phyloP scores from a whole-genome alignment of 2,888 invertebrate species.

The Xanthorhoe designata region DNA sequence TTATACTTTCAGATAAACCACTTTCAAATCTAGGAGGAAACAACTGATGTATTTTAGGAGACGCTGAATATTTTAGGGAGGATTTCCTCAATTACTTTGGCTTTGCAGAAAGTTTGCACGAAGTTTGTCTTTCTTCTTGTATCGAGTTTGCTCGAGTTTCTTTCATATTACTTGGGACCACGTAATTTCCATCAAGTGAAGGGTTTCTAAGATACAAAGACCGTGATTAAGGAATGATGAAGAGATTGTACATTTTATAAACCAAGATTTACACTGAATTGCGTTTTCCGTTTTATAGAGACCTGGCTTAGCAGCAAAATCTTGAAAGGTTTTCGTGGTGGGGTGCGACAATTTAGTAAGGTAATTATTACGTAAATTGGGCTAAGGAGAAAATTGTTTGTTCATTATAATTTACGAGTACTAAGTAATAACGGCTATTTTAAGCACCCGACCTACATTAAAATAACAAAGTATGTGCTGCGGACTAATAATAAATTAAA shows the following conservation, averaged over 20 bases:
- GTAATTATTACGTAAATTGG: constrained; percentile 46
- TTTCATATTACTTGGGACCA: constrained; percentile 1
- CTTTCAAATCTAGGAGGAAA: background rate
- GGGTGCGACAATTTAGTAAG: constrained; percentile 38
- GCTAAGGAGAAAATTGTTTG: constrained; percentile 41
- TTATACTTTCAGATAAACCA: background rate
- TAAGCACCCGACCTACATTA: constrained; percentile 38
- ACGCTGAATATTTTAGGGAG: constrained; percentile 5
- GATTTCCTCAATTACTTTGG: constrained; percentile 15
- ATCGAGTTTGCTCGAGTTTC: constrained; percentile 14
- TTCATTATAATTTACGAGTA: constrained; percentile 46
- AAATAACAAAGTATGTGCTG: constrained; percentile 17
- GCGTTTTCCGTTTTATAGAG: background rate
- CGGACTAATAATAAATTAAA: constrained; percentile 10
- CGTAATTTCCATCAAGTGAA: constrained; percentile 29
- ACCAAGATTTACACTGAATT: background rate
- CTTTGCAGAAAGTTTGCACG: constrained; percentile 11
- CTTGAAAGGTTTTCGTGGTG: constrained; percentile 20
- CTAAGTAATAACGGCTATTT: constrained; percentile 42
- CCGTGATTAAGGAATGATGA: background rate
- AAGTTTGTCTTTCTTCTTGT: constrained; percentile 17
- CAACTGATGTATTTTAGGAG: background rate
- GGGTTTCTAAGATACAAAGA: background rate
- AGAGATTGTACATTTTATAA: background rate
- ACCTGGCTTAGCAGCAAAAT: constrained; percentile 14